Percentiles rank a stretch among this genome's conserved stretches.
These are phyloP conservation scores for Lepilemur ruficaudatus DNA, from an alignment of 2,797 vertebrate genomes.

Conservation along the genomic window DNA sequence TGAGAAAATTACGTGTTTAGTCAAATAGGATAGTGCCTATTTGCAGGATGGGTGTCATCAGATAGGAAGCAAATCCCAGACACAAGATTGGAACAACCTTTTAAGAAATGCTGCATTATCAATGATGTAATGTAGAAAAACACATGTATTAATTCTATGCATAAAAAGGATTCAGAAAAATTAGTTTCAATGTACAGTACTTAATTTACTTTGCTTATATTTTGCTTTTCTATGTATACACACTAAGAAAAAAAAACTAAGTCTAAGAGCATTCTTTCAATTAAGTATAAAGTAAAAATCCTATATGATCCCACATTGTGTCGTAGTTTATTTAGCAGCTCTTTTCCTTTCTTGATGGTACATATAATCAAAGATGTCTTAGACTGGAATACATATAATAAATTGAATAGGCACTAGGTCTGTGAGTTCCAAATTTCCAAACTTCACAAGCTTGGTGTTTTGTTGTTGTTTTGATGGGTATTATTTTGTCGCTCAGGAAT, in stretches of 20 bases:
- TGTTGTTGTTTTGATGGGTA: background rate
- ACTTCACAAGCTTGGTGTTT: background rate
- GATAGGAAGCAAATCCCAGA: background rate
- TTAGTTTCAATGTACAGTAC: background rate
- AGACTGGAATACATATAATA: background rate
- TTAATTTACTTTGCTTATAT: slow-evolving; percentile 14
- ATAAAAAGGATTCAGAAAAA: background rate
- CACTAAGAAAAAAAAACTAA: background rate
- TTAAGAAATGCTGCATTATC: background rate
- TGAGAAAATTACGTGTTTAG: background rate
- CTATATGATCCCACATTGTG: background rate
- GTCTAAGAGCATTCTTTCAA: background rate
- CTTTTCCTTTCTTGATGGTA: background rate
- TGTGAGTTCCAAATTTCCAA: background rate
- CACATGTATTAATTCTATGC: background rate
- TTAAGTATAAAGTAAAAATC: background rate
- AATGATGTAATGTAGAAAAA: background rate
- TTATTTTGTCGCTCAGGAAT: background rate
- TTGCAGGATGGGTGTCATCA: background rate
- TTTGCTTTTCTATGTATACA: background rate
- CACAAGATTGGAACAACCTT: background rate
- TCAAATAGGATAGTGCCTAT: background rate
- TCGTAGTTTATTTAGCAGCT: background rate
- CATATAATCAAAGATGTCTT: background rate
- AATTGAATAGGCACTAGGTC: background rate